phyloP scores from a whole-genome alignment of 2,888 invertebrate genomes.

The Catocala nupta region DNA sequence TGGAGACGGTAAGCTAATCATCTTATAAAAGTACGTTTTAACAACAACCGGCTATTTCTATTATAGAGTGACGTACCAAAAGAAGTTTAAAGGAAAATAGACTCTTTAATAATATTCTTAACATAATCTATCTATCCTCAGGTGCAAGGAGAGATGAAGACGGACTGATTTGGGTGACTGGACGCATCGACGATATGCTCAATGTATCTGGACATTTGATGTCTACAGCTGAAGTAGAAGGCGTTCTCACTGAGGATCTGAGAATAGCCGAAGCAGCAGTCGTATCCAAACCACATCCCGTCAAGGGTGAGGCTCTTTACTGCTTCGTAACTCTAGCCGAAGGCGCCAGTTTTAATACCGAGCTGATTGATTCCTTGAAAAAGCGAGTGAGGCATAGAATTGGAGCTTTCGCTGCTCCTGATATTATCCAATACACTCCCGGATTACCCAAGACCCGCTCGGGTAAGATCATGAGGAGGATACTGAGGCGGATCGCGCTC shows the following conservation, averaged over 20 bases:
- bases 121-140: constrained; percentile 66
- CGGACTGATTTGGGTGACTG: constrained; percentile 98
- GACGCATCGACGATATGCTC: constrained; percentile 99
- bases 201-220: constrained; percentile 99
- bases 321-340: constrained; percentile 98
- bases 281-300: constrained; percentile 96
- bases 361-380: constrained; percentile 91
- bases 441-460: constrained; percentile 98
- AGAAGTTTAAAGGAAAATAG: too few species aligned
- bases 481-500: constrained; percentile 96
- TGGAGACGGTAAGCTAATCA: constrained; percentile 93
- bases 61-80: too few species aligned
- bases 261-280: constrained; percentile 97
- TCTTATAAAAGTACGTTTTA: not conserved
- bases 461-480: constrained; percentile 99
- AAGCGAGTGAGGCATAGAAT: constrained; percentile 95
- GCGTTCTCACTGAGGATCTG: constrained; percentile 92
- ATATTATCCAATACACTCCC: constrained; percentile 97
- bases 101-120: too few species aligned
- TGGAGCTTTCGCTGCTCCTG: constrained; percentile 98
- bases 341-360: constrained; percentile 90
- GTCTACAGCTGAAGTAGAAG: constrained; percentile 98
- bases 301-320: constrained; percentile 99
- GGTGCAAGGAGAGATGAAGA: constrained; percentile 97
- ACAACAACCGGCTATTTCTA: not conserved